phyloP scores from a whole-genome alignment of 1,140 invertebrate genomes.

The Probaryconus sp. region DNA sequence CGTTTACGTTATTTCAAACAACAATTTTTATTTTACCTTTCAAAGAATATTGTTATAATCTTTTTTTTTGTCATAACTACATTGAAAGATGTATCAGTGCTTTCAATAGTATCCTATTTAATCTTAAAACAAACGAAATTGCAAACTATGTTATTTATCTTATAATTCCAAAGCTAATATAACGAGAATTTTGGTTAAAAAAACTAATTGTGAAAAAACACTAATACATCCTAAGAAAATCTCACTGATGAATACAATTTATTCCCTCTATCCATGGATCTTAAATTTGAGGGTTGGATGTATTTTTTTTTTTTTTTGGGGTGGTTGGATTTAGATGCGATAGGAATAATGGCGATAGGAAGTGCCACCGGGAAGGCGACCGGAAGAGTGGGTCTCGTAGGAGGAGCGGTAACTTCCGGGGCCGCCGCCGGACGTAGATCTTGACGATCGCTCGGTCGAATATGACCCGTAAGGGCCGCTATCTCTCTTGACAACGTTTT shows the following conservation, averaged over 20 bases:
- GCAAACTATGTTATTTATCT: no score
- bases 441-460: slow-evolving; percentile 84
- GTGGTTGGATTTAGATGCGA: slow-evolving; percentile 82
- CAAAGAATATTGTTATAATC: not conserved
- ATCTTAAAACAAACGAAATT: no score
- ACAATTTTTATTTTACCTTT: no score
- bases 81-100: not conserved
- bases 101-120: no score
- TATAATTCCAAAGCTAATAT: no score
- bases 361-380: slow-evolving; percentile 88
- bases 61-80: slow-evolving; percentile 32
- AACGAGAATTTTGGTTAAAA: no score
- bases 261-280: slow-evolving; percentile 36
- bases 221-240: no score
- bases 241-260: not conserved
- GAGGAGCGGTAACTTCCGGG: slow-evolving; percentile 87
- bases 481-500: slow-evolving; percentile 83
- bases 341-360: slow-evolving; percentile 90
- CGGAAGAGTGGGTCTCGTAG: slow-evolving; percentile 86
- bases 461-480: slow-evolving; percentile 83
- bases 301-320: no score
- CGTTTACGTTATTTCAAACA: no score
- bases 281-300: slow-evolving; percentile 30
- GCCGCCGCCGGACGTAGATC: slow-evolving; percentile 82
- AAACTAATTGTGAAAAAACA: no score